Percentiles rank a stretch among this genome's conserved stretches.
These are phyloP conservation scores for Drosophila koepferae DNA, from an alignment of 2,888 invertebrate genomes.

Conservation along the genomic window DNA sequence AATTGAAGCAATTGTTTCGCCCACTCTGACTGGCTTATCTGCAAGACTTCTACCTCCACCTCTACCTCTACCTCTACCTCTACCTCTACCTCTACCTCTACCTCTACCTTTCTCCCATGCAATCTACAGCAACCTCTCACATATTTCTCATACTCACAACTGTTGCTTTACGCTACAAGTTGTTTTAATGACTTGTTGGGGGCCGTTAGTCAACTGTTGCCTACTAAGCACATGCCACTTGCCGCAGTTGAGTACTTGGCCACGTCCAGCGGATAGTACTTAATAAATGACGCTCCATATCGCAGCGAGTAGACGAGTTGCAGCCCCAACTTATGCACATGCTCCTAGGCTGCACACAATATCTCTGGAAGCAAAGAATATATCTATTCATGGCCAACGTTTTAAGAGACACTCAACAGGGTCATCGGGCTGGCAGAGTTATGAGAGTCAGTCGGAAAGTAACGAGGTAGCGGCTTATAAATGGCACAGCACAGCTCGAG, in stretches of 20 bases:
- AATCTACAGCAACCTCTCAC: neutral
- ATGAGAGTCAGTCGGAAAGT: conserved; percentile 43
- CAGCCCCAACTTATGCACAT: neutral
- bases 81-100: neutral
- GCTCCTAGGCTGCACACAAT: neutral
- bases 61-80: no score
- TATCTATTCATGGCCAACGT: neutral
- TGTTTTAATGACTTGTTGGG: conserved; percentile 34
- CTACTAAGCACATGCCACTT: neutral
- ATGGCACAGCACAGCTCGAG: neutral
- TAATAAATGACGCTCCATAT: conserved; percentile 16
- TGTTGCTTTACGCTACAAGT: conserved; percentile 36
- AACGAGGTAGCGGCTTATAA: conserved; percentile 12
- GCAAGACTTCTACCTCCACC: no score
- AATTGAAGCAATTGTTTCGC: no score
- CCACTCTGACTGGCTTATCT: no score
- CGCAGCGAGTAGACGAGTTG: neutral
- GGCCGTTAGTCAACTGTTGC: conserved; percentile 1
- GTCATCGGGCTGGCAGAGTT: conserved; percentile 25
- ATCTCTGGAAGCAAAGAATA: neutral
- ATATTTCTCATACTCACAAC: neutral
- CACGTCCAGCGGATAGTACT: neutral
- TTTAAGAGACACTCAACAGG: neutral
- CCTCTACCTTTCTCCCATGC: no score
- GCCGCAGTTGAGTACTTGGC: neutral